Evolutionary conservation across 2,797 vertebrate genomes (phyloP).

Genomic region (Aplochiton taeniatus): DNA sequence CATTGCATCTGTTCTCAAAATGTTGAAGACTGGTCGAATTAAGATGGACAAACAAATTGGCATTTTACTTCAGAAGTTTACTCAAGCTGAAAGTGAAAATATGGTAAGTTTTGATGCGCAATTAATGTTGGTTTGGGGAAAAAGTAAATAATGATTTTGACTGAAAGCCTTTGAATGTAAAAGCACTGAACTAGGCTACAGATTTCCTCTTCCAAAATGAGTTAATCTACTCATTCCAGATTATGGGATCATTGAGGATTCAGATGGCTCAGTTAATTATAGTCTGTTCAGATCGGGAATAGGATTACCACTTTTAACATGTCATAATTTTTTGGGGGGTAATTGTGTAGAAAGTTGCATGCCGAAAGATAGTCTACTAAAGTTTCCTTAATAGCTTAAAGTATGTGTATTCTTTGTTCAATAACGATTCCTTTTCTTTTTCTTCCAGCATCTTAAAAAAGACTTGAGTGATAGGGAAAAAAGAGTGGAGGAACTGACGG

Average conservation of each 20-base stretch:
- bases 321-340: too few relatives aligned
- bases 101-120: slow-evolving; percentile 46
- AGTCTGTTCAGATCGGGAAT: too few relatives aligned
- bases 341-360: too few relatives aligned
- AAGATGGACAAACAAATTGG: slow-evolving; percentile 54
- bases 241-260: slow-evolving; percentile 3
- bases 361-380: neutral
- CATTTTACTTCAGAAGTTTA: slow-evolving; percentile 71
- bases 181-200: slow-evolving; percentile 1
- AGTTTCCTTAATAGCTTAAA: neutral
- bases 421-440: slow-evolving; percentile 12
- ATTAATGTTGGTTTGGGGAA: slow-evolving; percentile 2
- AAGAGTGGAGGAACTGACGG: slow-evolving; percentile 74
- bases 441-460: slow-evolving; percentile 74
- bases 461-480: slow-evolving; percentile 74
- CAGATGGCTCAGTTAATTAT: slow-evolving; percentile 5
- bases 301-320: too few relatives aligned
- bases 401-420: neutral
- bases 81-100: slow-evolving; percentile 76
- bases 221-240: slow-evolving; percentile 8
- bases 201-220: slow-evolving; percentile 12
- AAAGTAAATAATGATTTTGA: neutral
- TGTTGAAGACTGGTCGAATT: slow-evolving; percentile 61
- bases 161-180: slow-evolving; percentile 3
- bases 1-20: too few relatives aligned